These are phyloP conservation scores for Heterodera carotae DNA, from an alignment of 1,140 invertebrate species.

Conservation along the genomic window DNA sequence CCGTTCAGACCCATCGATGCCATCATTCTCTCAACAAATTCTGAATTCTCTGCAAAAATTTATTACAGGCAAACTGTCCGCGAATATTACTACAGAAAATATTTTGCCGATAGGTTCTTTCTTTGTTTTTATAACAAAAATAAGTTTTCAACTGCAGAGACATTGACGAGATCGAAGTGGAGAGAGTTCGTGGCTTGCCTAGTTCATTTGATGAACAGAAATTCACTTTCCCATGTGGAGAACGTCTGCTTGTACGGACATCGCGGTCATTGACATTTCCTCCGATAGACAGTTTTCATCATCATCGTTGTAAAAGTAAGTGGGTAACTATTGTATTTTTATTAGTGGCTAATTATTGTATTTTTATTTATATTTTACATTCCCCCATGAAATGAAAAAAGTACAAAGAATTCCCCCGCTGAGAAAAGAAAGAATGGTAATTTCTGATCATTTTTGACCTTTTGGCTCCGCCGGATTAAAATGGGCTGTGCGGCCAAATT, in stretches of 20 bases:
- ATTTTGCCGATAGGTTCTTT: slow-evolving; percentile 26
- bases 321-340: not conserved
- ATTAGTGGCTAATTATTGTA: not conserved
- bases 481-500: too few relatives aligned
- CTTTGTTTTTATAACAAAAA: not conserved
- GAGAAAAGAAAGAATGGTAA: too few relatives aligned
- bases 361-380: not conserved
- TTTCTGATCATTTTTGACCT: too few relatives aligned
- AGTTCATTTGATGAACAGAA: not conserved
- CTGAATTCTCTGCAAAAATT: slow-evolving; percentile 29
- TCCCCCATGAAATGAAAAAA: too few relatives aligned
- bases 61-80: slow-evolving; percentile 1
- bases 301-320: slow-evolving; percentile 15
- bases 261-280: not conserved
- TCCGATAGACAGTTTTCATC: not conserved
- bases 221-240: slow-evolving; percentile 18
- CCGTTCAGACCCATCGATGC: slow-evolving; percentile 23
- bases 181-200: not conserved
- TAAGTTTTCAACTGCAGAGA: slow-evolving; percentile 18
- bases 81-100: slow-evolving; percentile 28
- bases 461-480: too few relatives aligned
- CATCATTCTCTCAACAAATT: slow-evolving; percentile 26
- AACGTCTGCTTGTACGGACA: not conserved
- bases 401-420: too few relatives aligned
- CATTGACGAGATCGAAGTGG: slow-evolving; percentile 25